phyloP scores from a whole-genome alignment of 2,888 invertebrate species.

The Hesperia comma region DNA sequence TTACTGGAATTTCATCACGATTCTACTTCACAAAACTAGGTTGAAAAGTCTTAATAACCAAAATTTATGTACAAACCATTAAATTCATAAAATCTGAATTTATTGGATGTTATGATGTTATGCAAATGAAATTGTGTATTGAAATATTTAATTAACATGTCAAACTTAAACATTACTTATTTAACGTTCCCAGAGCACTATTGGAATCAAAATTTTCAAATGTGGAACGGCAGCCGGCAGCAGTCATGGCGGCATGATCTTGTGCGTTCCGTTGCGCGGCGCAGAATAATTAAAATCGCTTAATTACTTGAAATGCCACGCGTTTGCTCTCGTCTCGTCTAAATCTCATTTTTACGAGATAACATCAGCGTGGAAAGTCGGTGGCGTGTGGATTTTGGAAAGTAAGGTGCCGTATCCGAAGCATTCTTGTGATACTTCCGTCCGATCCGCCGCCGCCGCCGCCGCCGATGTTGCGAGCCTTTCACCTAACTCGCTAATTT shows the following conservation, averaged over 20 bases:
- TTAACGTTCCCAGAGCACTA: not conserved
- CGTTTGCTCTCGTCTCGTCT: constrained; percentile 57
- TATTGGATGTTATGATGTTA: not conserved
- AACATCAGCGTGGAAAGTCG: constrained; percentile 56
- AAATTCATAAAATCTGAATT: not conserved
- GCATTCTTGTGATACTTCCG: constrained; percentile 51
- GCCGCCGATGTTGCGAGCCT: constrained; percentile 51
- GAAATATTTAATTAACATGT: too few species aligned
- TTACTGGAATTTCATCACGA: too few species aligned
- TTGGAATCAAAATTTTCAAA: constrained; percentile 32
- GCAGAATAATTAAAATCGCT: constrained; percentile 64
- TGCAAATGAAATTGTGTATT: constrained; percentile 12
- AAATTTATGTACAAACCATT: not conserved
- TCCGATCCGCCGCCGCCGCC: constrained; percentile 46
- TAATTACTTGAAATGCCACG: constrained; percentile 69
- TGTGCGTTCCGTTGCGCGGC: constrained; percentile 63
- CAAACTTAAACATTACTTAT: too few species aligned
- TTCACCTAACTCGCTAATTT: constrained; percentile 48
- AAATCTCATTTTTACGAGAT: constrained; percentile 64
- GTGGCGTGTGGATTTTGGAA: constrained; percentile 65
- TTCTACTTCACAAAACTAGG: too few species aligned
- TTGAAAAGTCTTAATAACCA: not conserved
- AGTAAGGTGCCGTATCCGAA: constrained; percentile 60
- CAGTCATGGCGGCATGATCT: constrained; percentile 50
- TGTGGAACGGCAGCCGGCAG: constrained; percentile 45